A percentile compares a stretch with the other conserved stretches of the same genome.
Conservation (phyloP, 2,888 invertebrate species). For the Mycalesis mineus region DNA sequence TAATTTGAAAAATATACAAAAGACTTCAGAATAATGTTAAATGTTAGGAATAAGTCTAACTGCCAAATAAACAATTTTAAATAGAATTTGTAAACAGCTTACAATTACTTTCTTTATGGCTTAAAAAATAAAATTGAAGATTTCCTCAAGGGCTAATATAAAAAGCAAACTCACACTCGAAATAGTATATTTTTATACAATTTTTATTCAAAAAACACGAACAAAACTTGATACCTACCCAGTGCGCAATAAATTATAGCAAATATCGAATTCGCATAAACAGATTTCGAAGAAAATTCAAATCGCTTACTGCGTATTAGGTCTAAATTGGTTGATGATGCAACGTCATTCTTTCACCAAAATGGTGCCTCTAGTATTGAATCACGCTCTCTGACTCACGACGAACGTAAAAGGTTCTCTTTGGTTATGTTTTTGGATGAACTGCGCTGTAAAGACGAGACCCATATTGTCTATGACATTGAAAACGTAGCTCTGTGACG, state of each 20-base stretch:
- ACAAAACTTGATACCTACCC: no score
- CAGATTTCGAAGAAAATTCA: slow-evolving; percentile 1
- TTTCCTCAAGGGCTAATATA: no score
- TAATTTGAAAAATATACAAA: no score
- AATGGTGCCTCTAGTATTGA: slow-evolving; percentile 30
- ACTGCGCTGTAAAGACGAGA: neutral
- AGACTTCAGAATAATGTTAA: no score
- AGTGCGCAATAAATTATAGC: neutral
- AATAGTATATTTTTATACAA: no score
- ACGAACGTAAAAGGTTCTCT: slow-evolving; percentile 21
- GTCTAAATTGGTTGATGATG: slow-evolving; percentile 33
- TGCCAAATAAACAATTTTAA: no score
- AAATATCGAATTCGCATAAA: neutral
- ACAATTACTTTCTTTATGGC: no score
- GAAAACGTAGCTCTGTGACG: neutral
- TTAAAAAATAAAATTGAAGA: no score
- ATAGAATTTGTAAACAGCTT: no score
- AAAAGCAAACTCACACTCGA: no score
- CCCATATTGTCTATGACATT: neutral
- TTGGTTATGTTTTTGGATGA: slow-evolving; percentile 19
- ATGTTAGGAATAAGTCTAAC: no score
- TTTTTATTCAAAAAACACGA: no score
- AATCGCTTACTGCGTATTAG: slow-evolving; percentile 18
- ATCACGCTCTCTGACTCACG: slow-evolving; percentile 31
- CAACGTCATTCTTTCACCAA: slow-evolving; percentile 34